These are phyloP conservation scores for Pelvicachromis taeniatus DNA, from an alignment of 2,113 vertebrate genomes.

Conservation along the genomic window DNA sequence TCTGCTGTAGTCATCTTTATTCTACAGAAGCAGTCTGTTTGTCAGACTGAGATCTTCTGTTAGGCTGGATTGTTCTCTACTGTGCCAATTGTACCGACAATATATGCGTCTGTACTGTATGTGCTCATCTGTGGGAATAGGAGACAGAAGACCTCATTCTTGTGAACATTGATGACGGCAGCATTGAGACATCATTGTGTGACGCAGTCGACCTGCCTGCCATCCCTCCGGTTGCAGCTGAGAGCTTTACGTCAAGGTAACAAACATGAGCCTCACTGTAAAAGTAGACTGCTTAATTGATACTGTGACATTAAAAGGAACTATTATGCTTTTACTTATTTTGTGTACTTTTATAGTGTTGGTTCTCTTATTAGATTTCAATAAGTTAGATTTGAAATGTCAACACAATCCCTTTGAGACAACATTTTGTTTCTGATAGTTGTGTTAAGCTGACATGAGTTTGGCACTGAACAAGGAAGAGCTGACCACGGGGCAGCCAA, in stretches of 20 bases:
- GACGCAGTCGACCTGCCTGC: constrained; percentile 72
- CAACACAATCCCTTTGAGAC: neutral
- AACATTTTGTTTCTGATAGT: neutral
- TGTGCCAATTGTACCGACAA: neutral
- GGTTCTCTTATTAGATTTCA: neutral
- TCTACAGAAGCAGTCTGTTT: constrained; percentile 25
- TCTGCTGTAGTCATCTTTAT: constrained; percentile 15
- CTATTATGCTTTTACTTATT: neutral
- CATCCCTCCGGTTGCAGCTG: constrained; percentile 78
- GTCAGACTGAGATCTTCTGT: neutral
- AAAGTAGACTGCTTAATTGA: neutral
- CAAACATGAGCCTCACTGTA: neutral
- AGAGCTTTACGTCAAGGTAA: constrained; percentile 84
- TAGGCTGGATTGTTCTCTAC: neutral
- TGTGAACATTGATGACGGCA: constrained; percentile 86
- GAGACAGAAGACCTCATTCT: constrained; percentile 89
- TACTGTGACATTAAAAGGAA: neutral
- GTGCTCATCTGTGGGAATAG: constrained; percentile 58
- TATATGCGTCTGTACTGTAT: neutral
- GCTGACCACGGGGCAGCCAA: neutral
- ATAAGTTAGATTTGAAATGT: neutral
- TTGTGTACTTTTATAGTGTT: neutral
- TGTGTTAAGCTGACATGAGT: neutral
- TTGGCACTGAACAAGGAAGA: neutral
- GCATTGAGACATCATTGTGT: constrained; percentile 70